These are phyloP conservation scores for Nymphalis urticae DNA, from an alignment of 2,888 invertebrate genomes.

Conservation along the genomic window DNA sequence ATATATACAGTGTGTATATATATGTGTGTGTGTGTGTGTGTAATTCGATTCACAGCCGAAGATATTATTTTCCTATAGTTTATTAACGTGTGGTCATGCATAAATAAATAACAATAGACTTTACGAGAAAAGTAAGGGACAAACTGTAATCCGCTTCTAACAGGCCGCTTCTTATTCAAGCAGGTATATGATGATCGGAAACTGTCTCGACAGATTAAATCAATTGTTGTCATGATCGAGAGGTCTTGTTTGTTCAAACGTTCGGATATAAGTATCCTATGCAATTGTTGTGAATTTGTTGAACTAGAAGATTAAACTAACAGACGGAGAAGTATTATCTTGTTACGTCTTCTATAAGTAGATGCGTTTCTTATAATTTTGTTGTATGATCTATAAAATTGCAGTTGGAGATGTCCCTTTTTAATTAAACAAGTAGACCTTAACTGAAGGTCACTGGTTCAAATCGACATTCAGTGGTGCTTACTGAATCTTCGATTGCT, in stretches of 20 bases:
- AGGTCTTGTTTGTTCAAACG: conserved; percentile 18
- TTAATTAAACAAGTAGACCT: too few species aligned
- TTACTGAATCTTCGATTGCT: too few species aligned
- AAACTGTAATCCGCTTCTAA: conserved; percentile 62
- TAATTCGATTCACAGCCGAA: neutral
- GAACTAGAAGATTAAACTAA: conserved; percentile 5
- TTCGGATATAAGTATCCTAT: conserved; percentile 13
- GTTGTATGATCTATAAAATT: too few species aligned
- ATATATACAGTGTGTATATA: too few species aligned
- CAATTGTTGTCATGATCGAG: conserved; percentile 20
- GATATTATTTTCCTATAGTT: neutral
- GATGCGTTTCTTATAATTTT: neutral
- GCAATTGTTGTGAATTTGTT: conserved; percentile 12
- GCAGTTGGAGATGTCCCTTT: too few species aligned
- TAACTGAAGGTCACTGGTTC: too few species aligned
- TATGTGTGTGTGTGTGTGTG: too few species aligned
- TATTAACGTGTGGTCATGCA: conserved; percentile 60
- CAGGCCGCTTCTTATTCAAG: conserved; percentile 10
- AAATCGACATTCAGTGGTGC: too few species aligned
- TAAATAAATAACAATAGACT: conserved; percentile 74
- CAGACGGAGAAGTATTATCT: neutral
- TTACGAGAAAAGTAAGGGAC: conserved; percentile 70
- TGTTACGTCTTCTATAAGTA: neutral
- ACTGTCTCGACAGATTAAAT: conserved; percentile 24
- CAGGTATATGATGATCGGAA: conserved; percentile 37